Evolutionary conservation across 2,797 vertebrate species (phyloP).

Genomic region (Urocyon cinereoargenteus): DNA sequence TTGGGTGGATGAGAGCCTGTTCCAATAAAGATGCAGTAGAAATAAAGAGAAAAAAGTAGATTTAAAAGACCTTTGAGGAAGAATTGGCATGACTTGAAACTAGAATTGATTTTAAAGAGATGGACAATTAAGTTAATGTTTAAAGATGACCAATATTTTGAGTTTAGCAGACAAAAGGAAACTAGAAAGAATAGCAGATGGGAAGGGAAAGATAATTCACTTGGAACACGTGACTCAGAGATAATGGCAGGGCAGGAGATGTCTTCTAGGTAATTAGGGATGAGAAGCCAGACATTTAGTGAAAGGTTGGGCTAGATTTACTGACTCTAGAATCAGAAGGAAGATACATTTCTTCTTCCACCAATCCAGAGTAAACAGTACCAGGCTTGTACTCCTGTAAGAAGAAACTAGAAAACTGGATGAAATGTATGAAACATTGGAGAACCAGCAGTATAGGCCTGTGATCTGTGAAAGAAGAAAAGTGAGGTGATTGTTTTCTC

Average conservation of each 20-base stretch:
- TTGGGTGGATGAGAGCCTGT: neutral
- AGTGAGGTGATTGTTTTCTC: too few species aligned
- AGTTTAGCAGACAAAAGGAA: neutral
- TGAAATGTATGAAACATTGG: accelerated
- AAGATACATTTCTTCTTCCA: neutral
- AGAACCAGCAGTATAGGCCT: accelerated
- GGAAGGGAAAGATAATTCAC: neutral
- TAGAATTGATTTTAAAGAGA: conserved; percentile 47
- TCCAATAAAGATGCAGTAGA: neutral
- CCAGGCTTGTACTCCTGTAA: neutral
- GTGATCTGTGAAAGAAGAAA: neutral
- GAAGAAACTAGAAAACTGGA: neutral
- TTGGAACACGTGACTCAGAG: conserved; percentile 56
- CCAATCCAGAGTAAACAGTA: neutral
- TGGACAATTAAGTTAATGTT: conserved; percentile 50
- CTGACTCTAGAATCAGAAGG: neutral
- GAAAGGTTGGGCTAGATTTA: neutral
- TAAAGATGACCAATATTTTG: conserved; percentile 24
- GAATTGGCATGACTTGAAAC: neutral
- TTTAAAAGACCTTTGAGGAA: neutral
- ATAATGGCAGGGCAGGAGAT: neutral
- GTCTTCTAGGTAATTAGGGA: conserved; percentile 39
- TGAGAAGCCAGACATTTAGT: neutral
- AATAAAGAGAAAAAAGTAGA: neutral
- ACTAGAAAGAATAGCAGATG: neutral